phyloP scores from a whole-genome alignment of 2,113 vertebrate genomes.

The Boulengeromyrus knoepffleri region DNA sequence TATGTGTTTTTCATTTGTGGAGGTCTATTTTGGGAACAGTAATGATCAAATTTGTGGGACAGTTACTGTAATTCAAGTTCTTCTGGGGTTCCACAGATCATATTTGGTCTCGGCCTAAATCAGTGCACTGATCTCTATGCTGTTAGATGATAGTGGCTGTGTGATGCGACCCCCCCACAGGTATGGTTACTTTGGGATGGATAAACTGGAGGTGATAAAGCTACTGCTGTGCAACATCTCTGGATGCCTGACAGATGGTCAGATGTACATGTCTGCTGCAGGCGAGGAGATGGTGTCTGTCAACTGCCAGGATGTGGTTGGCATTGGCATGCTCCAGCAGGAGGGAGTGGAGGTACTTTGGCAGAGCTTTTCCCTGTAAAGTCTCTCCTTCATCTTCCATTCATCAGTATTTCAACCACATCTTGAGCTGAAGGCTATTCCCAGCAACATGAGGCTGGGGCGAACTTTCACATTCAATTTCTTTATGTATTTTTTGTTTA shows the following conservation, averaged over 20 bases:
- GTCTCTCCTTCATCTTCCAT: not conserved
- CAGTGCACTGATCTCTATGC: not conserved
- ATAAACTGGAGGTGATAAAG: slow-evolving; percentile 65
- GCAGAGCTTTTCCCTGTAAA: not conserved
- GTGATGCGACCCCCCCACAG: slow-evolving; percentile 45
- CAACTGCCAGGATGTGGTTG: slow-evolving; percentile 63
- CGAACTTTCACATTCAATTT: not conserved
- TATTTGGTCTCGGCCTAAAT: not conserved
- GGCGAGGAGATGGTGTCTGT: slow-evolving; percentile 74
- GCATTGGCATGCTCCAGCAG: slow-evolving; percentile 64
- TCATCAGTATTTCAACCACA: not conserved
- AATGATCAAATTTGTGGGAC: not conserved
- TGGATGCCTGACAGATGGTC: slow-evolving; percentile 78
- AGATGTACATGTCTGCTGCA: slow-evolving; percentile 63
- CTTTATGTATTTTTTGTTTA: not conserved
- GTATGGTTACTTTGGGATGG: slow-evolving; percentile 84
- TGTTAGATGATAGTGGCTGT: not conserved
- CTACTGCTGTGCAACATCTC: slow-evolving; percentile 78
- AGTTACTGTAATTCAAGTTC: not conserved
- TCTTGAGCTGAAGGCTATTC: not conserved
- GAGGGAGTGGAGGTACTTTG: slow-evolving; percentile 70
- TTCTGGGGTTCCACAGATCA: not conserved
- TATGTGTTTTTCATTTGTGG: not conserved
- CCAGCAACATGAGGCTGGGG: not conserved
- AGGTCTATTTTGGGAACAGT: not conserved